Conservation (phyloP, 2,888 invertebrate genomes). For the Lagria hirta region DNA sequence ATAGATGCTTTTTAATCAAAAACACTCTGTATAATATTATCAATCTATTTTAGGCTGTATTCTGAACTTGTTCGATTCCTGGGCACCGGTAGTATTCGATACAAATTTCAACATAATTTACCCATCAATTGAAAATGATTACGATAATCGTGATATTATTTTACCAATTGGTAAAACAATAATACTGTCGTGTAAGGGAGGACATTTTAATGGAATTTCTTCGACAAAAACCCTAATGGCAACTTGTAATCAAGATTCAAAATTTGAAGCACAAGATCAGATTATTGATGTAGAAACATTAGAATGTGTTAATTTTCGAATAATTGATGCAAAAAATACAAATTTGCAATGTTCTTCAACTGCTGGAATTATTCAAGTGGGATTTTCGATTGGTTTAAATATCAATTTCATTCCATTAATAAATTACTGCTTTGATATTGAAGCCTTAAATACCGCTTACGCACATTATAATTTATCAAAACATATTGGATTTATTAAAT, state of each 20-base stretch:
- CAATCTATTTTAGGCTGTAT: slow-evolving; percentile 9
- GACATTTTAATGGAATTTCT: background rate
- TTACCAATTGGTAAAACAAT: slow-evolving; percentile 7
- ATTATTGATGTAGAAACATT: slow-evolving; percentile 9
- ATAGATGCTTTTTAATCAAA: too few relatives aligned
- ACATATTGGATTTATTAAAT: slow-evolving; percentile 56
- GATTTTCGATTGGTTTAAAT: slow-evolving; percentile 56
- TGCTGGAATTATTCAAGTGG: slow-evolving; percentile 48
- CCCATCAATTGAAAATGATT: background rate
- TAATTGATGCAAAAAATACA: background rate
- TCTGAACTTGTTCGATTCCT: slow-evolving; percentile 1
- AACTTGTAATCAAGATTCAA: slow-evolving; percentile 8
- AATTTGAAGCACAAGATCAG: slow-evolving; percentile 8
- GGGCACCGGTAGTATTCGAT: slow-evolving; percentile 2
- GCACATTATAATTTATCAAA: slow-evolving; percentile 56
- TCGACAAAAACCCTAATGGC: slow-evolving; percentile 8
- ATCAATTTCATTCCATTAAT: slow-evolving; percentile 56
- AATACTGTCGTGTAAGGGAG: slow-evolving; percentile 11
- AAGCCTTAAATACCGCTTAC: slow-evolving; percentile 57
- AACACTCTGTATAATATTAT: too few relatives aligned
- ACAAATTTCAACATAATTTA: too few relatives aligned
- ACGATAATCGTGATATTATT: slow-evolving; percentile 6
- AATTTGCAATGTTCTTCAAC: background rate
- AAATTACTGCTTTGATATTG: slow-evolving; percentile 60
- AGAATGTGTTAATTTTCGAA: slow-evolving; percentile 2